Evolutionary conservation across 2,888 invertebrate species (phyloP).

Genomic region (Nudaria mundana): DNA sequence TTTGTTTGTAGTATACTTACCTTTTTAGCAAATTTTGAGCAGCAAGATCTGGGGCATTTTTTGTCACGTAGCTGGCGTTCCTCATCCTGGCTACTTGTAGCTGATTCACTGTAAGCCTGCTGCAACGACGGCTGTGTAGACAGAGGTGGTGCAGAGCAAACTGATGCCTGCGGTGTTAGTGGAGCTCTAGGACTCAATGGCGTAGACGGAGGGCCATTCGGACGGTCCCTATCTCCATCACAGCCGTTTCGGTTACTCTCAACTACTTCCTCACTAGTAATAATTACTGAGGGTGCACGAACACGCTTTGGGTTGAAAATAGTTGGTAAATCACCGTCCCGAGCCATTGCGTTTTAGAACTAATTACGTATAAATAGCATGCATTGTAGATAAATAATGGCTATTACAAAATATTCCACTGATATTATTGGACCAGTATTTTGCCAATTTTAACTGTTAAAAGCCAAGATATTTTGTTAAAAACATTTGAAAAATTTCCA

Average conservation of each 20-base stretch:
- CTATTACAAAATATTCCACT: constrained; percentile 8
- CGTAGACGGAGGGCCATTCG: constrained; percentile 75
- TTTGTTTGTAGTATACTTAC: constrained; percentile 58
- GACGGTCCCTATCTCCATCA: constrained; percentile 59
- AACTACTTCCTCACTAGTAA: constrained; percentile 83
- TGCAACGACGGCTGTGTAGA: constrained; percentile 74
- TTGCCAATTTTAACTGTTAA: no score
- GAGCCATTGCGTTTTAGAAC: constrained; percentile 74
- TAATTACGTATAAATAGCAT: constrained; percentile 32
- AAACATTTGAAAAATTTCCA: no score
- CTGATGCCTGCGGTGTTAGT: constrained; percentile 69
- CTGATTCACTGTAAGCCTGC: constrained; percentile 75
- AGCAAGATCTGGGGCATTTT: constrained; percentile 87
- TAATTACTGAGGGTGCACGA: constrained; percentile 85
- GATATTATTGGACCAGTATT: constrained; percentile 5
- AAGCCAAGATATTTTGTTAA: no score
- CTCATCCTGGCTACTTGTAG: constrained; percentile 83
- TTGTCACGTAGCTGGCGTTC: constrained; percentile 74
- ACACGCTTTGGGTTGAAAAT: constrained; percentile 90
- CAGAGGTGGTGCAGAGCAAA: constrained; percentile 73
- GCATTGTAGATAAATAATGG: no score
- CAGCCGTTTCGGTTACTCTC: constrained; percentile 59
- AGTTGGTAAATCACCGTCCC: constrained; percentile 89
- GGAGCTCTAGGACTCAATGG: constrained; percentile 70
- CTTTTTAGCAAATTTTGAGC: constrained; percentile 91